Evolutionary conservation across 1,140 invertebrate species (phyloP).

Genomic region (Brachionus calyciflorus): DNA sequence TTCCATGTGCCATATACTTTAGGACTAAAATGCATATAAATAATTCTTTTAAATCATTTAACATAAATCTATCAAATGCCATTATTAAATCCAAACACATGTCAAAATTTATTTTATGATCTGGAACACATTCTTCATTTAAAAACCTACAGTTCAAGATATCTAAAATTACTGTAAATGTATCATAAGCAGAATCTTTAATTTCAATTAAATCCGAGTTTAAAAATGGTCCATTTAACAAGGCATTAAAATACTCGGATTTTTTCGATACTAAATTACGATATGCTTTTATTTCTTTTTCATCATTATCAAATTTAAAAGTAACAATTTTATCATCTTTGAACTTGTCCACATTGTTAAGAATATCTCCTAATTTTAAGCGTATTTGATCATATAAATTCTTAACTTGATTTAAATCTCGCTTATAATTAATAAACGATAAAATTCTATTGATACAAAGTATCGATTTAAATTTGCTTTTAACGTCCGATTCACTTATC

Average conservation of each 20-base stretch:
- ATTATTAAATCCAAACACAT: not conserved
- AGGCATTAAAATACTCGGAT: constrained; percentile 38
- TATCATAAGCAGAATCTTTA: not conserved
- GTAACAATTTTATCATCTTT: not conserved
- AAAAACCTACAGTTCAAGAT: not conserved
- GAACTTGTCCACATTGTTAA: not conserved
- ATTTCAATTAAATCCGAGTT: not conserved
- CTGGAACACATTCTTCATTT: not conserved
- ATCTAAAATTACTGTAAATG: not conserved
- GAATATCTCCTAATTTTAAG: not conserved
- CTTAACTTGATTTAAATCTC: not conserved
- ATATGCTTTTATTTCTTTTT: not conserved
- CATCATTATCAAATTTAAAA: not conserved
- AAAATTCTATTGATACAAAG: not conserved
- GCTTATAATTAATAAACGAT: not conserved
- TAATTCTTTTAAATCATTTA: constrained; percentile 24
- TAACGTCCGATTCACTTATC: not conserved
- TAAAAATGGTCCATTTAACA: constrained; percentile 22
- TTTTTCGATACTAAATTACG: not conserved
- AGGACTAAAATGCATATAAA: not conserved
- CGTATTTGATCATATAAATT: not conserved
- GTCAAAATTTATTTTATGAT: constrained; percentile 12
- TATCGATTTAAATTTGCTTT: constrained; percentile 12
- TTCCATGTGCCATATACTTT: constrained; percentile 4
- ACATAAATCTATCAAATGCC: constrained; percentile 32